Percentiles rank a stretch among this genome's conserved stretches.
phyloP scores from a whole-genome alignment of 2,113 vertebrate genomes.

The Craseonycteris thonglongyai region DNA sequence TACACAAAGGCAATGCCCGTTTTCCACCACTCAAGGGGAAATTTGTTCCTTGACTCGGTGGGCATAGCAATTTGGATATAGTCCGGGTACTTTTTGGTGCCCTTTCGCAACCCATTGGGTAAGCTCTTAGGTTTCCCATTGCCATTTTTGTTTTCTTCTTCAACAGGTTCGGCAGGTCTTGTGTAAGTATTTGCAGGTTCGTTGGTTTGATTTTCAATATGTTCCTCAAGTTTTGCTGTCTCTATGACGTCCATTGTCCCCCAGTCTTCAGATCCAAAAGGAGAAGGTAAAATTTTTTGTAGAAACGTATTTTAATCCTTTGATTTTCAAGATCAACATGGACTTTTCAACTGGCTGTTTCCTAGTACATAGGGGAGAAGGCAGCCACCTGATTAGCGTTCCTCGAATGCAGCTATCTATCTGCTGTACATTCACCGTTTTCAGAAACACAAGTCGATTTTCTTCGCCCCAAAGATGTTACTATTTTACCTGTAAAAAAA shows the following conservation, averaged over 20 bases:
- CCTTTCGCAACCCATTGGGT: conserved; percentile 84
- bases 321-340: conserved; percentile 15
- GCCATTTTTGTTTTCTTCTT: conserved; percentile 81
- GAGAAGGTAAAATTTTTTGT: background rate
- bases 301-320: background rate
- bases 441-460: background rate
- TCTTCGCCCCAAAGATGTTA: conserved; percentile 16
- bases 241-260: conserved; percentile 81
- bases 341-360: conserved; percentile 18
- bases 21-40: conserved; percentile 98
- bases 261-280: conserved; percentile 65
- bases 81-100: conserved; percentile 87
- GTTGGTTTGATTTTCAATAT: conserved; percentile 78
- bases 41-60: conserved; percentile 85
- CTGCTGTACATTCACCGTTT: background rate
- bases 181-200: conserved; percentile 73
- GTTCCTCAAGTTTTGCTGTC: conserved; percentile 82
- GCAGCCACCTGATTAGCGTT: conserved; percentile 5
- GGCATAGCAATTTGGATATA: conserved; percentile 94
- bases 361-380: background rate
- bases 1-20: conserved; percentile 92
- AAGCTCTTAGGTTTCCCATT: conserved; percentile 79
- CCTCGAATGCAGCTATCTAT: background rate
- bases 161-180: conserved; percentile 74
- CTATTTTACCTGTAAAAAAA: conserved; percentile 62